These are phyloP conservation scores for Pungitius pungitius DNA, from an alignment of 2,113 vertebrate genomes.

Conservation along the genomic window DNA sequence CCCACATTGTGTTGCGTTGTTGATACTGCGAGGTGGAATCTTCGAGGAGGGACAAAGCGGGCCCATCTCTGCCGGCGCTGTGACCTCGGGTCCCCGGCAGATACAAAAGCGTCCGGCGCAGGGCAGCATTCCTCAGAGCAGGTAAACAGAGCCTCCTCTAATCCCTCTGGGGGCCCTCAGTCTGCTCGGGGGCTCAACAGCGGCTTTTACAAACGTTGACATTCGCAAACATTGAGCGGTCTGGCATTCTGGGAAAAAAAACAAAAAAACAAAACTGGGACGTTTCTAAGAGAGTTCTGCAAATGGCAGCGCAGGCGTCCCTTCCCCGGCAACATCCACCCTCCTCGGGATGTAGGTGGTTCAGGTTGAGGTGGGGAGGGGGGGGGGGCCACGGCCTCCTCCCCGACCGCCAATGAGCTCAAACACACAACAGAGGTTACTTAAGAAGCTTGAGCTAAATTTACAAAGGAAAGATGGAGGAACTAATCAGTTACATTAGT, in stretches of 20 bases:
- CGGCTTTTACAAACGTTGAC: conserved; percentile 80
- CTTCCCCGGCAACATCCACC: conserved; percentile 13
- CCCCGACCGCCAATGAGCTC: neutral
- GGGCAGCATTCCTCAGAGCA: conserved; percentile 81
- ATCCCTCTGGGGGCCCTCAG: conserved; percentile 77
- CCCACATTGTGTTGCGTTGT: conserved; percentile 80
- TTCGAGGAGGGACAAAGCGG: conserved; percentile 67
- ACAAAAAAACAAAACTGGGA: conserved; percentile 67
- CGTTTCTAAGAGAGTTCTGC: conserved; percentile 50
- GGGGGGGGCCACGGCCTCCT: neutral
- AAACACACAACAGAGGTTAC: neutral
- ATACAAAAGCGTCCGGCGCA: conserved; percentile 77
- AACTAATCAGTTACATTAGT: too few species aligned
- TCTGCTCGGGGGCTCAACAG: conserved; percentile 72
- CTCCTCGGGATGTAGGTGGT: neutral
- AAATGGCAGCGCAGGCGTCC: conserved; percentile 20
- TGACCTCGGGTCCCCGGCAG: conserved; percentile 80
- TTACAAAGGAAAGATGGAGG: neutral
- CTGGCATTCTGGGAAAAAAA: conserved; percentile 74
- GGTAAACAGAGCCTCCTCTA: conserved; percentile 81
- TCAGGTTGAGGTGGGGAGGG: neutral
- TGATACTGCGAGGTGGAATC: conserved; percentile 81
- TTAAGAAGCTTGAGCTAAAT: neutral
- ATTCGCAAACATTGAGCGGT: conserved; percentile 77
- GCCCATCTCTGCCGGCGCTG: conserved; percentile 65